Conservation (phyloP, 2,113 vertebrate species). For the Istiophorus platypterus region DNA sequence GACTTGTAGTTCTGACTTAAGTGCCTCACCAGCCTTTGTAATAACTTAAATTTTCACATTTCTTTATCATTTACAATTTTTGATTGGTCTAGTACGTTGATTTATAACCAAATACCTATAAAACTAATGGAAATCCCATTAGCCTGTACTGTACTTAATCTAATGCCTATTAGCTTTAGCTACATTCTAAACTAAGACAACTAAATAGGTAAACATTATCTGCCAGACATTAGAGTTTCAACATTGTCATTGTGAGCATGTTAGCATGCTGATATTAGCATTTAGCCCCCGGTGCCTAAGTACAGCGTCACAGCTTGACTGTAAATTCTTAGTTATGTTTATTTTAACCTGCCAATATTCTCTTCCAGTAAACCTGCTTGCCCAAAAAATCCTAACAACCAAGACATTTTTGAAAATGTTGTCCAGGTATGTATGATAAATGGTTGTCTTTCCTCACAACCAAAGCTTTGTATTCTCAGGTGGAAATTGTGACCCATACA, state of each 20-base stretch:
- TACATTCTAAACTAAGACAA: background rate
- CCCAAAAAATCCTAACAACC: background rate
- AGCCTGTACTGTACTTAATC: too few relatives aligned
- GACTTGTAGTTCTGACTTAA: background rate
- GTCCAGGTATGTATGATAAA: background rate
- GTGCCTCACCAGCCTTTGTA: background rate
- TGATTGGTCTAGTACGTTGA: too few relatives aligned
- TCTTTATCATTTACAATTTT: too few relatives aligned
- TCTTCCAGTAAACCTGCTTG: too few relatives aligned
- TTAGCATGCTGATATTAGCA: background rate
- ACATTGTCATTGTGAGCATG: too few relatives aligned
- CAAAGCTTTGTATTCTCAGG: slow-evolving; percentile 81
- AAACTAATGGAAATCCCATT: background rate
- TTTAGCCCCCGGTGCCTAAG: background rate
- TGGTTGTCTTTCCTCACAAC: background rate
- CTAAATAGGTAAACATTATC: too few relatives aligned
- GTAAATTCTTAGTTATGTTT: background rate
- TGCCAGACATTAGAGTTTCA: too few relatives aligned
- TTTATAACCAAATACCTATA: too few relatives aligned
- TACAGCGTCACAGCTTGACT: background rate
- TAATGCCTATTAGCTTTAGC: background rate
- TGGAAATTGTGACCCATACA: slow-evolving; percentile 98
- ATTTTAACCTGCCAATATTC: too few relatives aligned
- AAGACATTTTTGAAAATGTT: background rate
- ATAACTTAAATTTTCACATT: too few relatives aligned